Conservation (phyloP, 2,113 vertebrate genomes). For the Oncorhynchus gorbuscha region DNA sequence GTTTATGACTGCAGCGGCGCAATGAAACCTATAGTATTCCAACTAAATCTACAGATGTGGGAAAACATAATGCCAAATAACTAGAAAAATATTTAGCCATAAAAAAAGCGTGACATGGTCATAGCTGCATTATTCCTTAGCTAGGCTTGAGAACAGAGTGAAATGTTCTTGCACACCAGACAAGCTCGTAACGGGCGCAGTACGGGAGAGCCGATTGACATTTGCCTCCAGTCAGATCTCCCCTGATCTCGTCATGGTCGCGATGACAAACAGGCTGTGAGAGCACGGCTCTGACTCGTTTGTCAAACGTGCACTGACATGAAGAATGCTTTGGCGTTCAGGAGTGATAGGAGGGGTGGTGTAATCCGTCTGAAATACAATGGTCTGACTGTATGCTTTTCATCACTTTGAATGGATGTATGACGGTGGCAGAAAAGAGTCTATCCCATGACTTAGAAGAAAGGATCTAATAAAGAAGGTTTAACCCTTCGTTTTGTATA, state of each 20-base stretch:
- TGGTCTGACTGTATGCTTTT: slow-evolving; percentile 49
- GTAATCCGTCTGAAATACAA: slow-evolving; percentile 56
- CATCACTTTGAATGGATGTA: slow-evolving; percentile 44
- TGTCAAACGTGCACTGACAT: slow-evolving; percentile 57
- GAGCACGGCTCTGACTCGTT: slow-evolving; percentile 42
- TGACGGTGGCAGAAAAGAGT: slow-evolving; percentile 22
- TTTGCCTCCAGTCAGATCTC: slow-evolving; percentile 39
- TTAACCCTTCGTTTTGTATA: neutral
- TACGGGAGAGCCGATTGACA: slow-evolving; percentile 11
- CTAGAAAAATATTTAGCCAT: too few species aligned
- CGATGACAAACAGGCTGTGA: slow-evolving; percentile 62
- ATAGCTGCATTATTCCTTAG: neutral
- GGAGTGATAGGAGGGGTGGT: slow-evolving; percentile 46
- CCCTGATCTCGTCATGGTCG: slow-evolving; percentile 36
- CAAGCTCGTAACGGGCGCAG: neutral
- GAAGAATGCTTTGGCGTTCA: slow-evolving; percentile 56
- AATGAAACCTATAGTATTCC: neutral
- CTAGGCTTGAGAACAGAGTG: neutral
- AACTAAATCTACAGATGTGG: neutral
- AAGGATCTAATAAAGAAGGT: too few species aligned
- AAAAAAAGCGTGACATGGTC: neutral
- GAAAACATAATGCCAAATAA: slow-evolving; percentile 1
- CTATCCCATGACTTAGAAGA: neutral
- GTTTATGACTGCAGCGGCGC: slow-evolving; percentile 17
- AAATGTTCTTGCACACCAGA: neutral